These are phyloP conservation scores for Pygmarrhopalites habei DNA, from an alignment of 1,140 invertebrate genomes.

Conservation along the genomic window DNA sequence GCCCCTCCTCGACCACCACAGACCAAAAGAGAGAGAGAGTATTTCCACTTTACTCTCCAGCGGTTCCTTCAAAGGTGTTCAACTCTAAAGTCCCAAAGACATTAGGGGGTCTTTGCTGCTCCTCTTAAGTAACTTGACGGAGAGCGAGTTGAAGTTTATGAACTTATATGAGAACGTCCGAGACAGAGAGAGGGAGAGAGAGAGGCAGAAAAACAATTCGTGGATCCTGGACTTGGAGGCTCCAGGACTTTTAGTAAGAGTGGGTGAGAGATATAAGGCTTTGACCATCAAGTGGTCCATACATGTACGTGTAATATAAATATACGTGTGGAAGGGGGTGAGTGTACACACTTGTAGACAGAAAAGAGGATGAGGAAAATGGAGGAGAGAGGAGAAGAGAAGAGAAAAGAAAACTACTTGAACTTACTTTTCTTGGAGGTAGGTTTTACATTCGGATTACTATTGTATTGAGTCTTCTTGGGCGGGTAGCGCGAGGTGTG, in stretches of 20 bases:
- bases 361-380: no score
- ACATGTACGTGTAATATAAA: no score
- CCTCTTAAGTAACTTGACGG: not conserved
- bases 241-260: no score
- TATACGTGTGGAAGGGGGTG: no score
- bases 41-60: not conserved
- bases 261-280: no score
- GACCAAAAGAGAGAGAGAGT: not conserved
- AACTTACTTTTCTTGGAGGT: slow-evolving; percentile 43
- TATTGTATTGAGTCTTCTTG: slow-evolving; percentile 40
- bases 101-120: not conserved
- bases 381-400: no score
- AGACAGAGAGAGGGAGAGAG: not conserved
- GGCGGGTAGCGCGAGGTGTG: slow-evolving; percentile 23
- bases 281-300: no score
- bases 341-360: no score
- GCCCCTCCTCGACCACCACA: not conserved
- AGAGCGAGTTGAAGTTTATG: no score
- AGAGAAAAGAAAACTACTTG: not conserved
- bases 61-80: slow-evolving; percentile 3
- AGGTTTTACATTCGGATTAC: slow-evolving; percentile 40
- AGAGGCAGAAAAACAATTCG: not conserved
- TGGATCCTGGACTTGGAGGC: not conserved
- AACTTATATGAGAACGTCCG: no score
- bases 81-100: not conserved